Evolutionary conservation across 2,888 invertebrate species (phyloP).

Genomic region (Nomada fucata): DNA sequence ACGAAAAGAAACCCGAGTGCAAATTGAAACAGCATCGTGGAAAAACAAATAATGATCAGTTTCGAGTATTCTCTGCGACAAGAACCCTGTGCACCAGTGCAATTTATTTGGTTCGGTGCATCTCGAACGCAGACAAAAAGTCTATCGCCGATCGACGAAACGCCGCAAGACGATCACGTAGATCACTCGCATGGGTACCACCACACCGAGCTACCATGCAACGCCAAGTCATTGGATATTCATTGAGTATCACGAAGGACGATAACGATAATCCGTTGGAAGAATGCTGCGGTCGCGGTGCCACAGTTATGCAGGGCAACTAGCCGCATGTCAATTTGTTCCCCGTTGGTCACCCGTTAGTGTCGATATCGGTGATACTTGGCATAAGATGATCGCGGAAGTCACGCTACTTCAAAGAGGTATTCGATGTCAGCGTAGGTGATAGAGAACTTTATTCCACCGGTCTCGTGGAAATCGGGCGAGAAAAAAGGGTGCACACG

Average conservation of each 20-base stretch:
- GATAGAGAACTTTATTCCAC: not conserved
- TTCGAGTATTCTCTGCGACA: too few relatives aligned
- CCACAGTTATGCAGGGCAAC: slow-evolving; percentile 67
- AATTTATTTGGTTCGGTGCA: not conserved
- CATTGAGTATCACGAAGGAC: slow-evolving; percentile 68
- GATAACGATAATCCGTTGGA: slow-evolving; percentile 68
- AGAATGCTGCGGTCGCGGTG: slow-evolving; percentile 64
- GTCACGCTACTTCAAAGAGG: slow-evolving; percentile 29
- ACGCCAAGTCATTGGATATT: slow-evolving; percentile 66
- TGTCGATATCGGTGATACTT: slow-evolving; percentile 46
- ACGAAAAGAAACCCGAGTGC: too few relatives aligned
- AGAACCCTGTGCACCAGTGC: too few relatives aligned
- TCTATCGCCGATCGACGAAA: slow-evolving; percentile 18
- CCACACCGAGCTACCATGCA: slow-evolving; percentile 28
- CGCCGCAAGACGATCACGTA: slow-evolving; percentile 35
- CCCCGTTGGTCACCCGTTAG: slow-evolving; percentile 52
- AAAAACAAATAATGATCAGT: too few relatives aligned
- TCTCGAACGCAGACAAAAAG: slow-evolving; percentile 13
- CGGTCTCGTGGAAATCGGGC: not conserved
- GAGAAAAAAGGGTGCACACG: not conserved
- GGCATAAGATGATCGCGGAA: slow-evolving; percentile 52
- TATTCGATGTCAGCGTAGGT: slow-evolving; percentile 16
- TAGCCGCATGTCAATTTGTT: slow-evolving; percentile 66
- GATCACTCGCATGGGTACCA: slow-evolving; percentile 42
- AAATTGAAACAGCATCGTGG: too few relatives aligned